Evolutionary conservation across 1,140 invertebrate genomes (phyloP), one percentile per base, ranked within the genome.

Genomic region (Trichonephila inaurata): DNA sequence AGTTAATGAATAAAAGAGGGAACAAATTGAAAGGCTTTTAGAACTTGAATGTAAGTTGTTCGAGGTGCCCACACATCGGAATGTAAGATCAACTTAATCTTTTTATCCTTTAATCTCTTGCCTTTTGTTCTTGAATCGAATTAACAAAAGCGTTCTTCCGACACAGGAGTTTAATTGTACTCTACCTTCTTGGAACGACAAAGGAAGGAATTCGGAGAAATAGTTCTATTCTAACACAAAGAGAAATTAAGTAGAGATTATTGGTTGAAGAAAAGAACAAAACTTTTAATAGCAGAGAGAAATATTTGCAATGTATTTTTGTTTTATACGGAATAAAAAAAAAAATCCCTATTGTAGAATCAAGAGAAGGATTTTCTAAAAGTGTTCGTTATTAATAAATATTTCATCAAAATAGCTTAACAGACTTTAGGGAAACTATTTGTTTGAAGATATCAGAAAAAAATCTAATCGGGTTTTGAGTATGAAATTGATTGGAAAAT

Each of bases 1-100:
- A 58, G 88, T 28, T 89, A 89, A 89, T 89, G 88, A 89, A 89
- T 58, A 89, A 51, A 66, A 89, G 58, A 51, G 44, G 40, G 88
- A 77, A 77, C 69, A 72, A 44, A 89, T 58, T 89, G 88, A 58
- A 77, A 51, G 40, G 64, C 40, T 77, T 89, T 58, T 58, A n/a
- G 64, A 89, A 77, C 44, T 72, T 33, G 44, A 77, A 66, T 89
- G 40, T 1, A n/a, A 89, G 18, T 62, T 87, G 85, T 89, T 69
- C 44, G 19, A 18, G 2, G 44, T 16, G 64, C 64, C 19, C 40
- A 40, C 40, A 40, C 87, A 77, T 89, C 19, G 44, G 88, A 89
- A 77, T 58, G 64, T 44, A 64, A 66, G 86, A 18, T 62, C 24
- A n/a, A 8, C n/a, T 51, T 89, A 60, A 77, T 72, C 64, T 72